phyloP scores from a whole-genome alignment of 2,888 invertebrate species.

The Philereme vetulata region DNA sequence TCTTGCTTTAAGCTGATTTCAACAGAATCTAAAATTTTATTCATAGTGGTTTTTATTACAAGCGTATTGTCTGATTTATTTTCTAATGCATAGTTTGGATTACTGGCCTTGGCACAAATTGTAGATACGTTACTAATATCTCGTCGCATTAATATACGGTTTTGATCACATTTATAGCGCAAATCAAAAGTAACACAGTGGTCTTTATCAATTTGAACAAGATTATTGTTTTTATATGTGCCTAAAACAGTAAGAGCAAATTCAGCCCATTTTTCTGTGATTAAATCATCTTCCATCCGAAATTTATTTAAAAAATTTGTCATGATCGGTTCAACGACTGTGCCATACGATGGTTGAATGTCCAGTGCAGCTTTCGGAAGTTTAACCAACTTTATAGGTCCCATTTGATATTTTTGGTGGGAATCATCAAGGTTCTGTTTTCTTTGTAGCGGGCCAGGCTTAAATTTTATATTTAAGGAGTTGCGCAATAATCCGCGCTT shows the following conservation, averaged over 20 bases:
- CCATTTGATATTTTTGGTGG: constrained; percentile 69
- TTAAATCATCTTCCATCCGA: constrained; percentile 61
- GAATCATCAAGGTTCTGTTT: constrained; percentile 75
- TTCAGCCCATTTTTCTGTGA: constrained; percentile 79
- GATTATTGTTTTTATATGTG: constrained; percentile 46
- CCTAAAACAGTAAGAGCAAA: constrained; percentile 82
- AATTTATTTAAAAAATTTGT: constrained; percentile 67
- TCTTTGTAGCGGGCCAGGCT: constrained; percentile 82
- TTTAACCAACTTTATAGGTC: constrained; percentile 69
- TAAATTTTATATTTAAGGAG: constrained; percentile 73
- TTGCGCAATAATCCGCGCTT: constrained; percentile 52
- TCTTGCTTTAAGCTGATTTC: constrained; percentile 85
- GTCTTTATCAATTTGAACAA: constrained; percentile 47
- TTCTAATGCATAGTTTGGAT: not conserved
- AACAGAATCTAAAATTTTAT: constrained; percentile 83
- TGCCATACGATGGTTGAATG: constrained; percentile 74
- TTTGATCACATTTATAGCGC: constrained; percentile 83
- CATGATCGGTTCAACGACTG: constrained; percentile 69
- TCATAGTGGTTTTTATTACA: constrained; percentile 71
- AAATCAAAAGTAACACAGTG: constrained; percentile 81
- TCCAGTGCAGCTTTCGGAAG: constrained; percentile 80
- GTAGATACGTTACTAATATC: constrained; percentile 35
- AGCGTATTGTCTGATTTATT: constrained; percentile 25
- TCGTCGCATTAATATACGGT: constrained; percentile 79
- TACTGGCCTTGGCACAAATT: constrained; percentile 5